Evolutionary conservation across 2,888 invertebrate species (phyloP), one percentile per base, ranked within the genome.

Genomic region (Lepeophtheirus nordmannii): DNA sequence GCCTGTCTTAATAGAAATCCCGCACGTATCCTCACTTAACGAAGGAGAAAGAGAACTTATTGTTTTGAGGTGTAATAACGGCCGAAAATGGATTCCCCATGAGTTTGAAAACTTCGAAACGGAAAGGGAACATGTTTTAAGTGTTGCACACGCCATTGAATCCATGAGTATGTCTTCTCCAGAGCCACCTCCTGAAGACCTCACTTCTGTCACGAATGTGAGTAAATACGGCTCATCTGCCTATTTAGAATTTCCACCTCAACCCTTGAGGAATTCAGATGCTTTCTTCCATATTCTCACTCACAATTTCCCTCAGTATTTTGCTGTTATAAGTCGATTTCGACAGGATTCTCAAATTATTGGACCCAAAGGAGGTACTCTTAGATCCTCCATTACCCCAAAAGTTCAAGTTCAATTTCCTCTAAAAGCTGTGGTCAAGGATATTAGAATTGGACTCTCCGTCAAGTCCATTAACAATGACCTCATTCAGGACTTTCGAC

Each of bases 1-100:
- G 14, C 66, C 66, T 17, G 60, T 66, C 8, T 37, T 66, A 10
- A 41, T 66, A 14, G 66, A 66, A 58, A 23, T 66, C 17, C 57
- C 46, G 10, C 60, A 66, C 58, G 39, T 59, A 23, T 38, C 66
- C 60, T 63, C 63, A n/a, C 60, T 58, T 1, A 38, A 58, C 22
- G n/a, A 58, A 37, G 59, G 58, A 20, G 66, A 66, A n/a, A 38
- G 66, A 20, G 66, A 66, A 41, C 20, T 60, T 17, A 46, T 60
- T 17, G 37, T 60, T 17, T 23, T 60, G 20, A 38, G 66, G 20
- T 66, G 66, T 46, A 58, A 66, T 60, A 30, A 22, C 37, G 61
- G 61, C 1, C 22, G 37, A 9, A 61, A 61, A 38, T 61, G 61
- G 61, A 61, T n/a, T 14, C 39, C 37, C 2, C 61, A 61, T 37